A percentile compares a stretch with the other conserved stretches of the same genome.
Conservation (phyloP, 2,888 invertebrate genomes). For the Cybosia mesomella region DNA sequence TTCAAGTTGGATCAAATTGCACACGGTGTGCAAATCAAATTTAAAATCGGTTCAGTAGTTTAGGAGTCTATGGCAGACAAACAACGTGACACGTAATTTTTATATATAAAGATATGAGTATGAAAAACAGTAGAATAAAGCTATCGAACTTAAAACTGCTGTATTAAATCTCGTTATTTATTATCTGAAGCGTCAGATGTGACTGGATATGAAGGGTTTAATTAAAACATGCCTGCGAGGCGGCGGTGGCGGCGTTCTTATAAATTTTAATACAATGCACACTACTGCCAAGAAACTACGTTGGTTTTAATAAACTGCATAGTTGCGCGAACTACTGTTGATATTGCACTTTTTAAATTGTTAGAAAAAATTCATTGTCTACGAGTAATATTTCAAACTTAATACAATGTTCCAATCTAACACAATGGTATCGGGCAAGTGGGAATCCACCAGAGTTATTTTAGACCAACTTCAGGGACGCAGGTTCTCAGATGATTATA, state of each 20-base stretch:
- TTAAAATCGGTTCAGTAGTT: no score
- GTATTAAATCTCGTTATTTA: conserved; percentile 40
- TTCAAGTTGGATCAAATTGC: no score
- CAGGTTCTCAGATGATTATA: no score
- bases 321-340: conserved; percentile 22
- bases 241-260: conserved; percentile 48
- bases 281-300: conserved; percentile 42
- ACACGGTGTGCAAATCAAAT: no score
- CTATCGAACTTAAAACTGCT: conserved; percentile 23
- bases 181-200: conserved; percentile 52
- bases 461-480: no score
- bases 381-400: neutral
- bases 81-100: no score
- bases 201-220: conserved; percentile 59
- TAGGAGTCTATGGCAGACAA: no score
- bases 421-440: neutral
- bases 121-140: neutral
- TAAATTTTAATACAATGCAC: conserved; percentile 49
- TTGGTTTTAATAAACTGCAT: conserved; percentile 48
- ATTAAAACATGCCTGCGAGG: conserved; percentile 54
- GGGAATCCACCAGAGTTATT: neutral
- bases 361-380: neutral
- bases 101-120: no score
- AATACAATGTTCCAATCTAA: neutral
- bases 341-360: conserved; percentile 21